phyloP scores from a whole-genome alignment of 2,797 vertebrate genomes.

The Heliangelus exortis region DNA sequence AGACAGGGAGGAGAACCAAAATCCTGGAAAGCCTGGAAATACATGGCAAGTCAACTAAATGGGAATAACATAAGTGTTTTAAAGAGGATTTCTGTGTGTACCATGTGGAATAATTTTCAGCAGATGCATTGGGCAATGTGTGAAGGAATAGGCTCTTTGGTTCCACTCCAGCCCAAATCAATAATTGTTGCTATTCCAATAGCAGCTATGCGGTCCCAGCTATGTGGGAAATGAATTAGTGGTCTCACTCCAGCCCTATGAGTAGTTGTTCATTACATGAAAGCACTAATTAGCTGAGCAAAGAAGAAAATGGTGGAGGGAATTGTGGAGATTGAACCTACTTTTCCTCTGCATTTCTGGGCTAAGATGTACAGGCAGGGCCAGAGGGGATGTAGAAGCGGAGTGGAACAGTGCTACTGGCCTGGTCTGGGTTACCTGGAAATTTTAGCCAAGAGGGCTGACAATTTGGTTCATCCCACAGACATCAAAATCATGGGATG shows the following conservation, averaged over 20 bases:
- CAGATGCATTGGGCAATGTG: not conserved
- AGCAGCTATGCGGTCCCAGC: not conserved
- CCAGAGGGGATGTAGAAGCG: not conserved
- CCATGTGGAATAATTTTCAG: not conserved
- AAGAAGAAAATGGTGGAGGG: not conserved
- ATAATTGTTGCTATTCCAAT: not conserved
- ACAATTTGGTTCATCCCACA: not conserved
- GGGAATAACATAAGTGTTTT: not conserved
- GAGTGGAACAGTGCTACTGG: not conserved
- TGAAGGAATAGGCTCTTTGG: slow-evolving; percentile 25
- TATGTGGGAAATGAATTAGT: not conserved
- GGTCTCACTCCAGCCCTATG: not conserved
- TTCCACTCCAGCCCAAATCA: not conserved
- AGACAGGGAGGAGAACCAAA: not conserved
- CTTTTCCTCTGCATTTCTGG: not conserved
- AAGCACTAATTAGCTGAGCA: not conserved
- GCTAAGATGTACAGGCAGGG: not conserved
- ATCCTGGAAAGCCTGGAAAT: slow-evolving; percentile 19
- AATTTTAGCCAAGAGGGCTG: not conserved
- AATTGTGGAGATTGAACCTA: not conserved
- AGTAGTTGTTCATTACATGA: not conserved
- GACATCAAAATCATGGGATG: not conserved
- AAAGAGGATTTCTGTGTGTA: not conserved
- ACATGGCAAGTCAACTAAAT: not conserved
- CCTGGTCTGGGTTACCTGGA: not conserved